Percentiles rank a stretch among this genome's conserved stretches.
These are phyloP conservation scores for Brachyopa scutellaris DNA, from an alignment of 2,888 invertebrate genomes.

Conservation along the genomic window DNA sequence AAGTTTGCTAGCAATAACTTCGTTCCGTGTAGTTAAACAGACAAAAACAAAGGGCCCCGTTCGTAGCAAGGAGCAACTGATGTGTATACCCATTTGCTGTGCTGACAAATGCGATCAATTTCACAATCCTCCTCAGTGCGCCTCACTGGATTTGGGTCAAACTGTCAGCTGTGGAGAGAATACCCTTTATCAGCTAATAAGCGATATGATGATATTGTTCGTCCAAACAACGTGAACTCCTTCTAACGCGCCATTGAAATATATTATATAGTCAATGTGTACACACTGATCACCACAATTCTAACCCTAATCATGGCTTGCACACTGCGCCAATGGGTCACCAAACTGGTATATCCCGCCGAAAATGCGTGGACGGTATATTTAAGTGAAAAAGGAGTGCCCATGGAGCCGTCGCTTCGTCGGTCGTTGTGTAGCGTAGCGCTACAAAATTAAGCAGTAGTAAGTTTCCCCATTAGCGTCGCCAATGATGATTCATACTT, in stretches of 20 bases:
- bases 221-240: neutral
- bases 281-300: constrained; percentile 69
- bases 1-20: too few relatives aligned
- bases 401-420: constrained; percentile 33
- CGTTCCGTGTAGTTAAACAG: constrained; percentile 18
- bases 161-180: constrained; percentile 32
- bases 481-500: constrained; percentile 66
- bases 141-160: constrained; percentile 55
- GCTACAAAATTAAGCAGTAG: constrained; percentile 53
- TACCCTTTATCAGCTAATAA: constrained; percentile 44
- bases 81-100: constrained; percentile 33
- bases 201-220: constrained; percentile 14
- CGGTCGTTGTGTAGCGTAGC: too few relatives aligned
- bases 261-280: too few relatives aligned
- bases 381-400: constrained; percentile 71
- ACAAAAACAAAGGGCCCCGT: neutral
- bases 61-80: constrained; percentile 1
- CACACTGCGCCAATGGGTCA: constrained; percentile 68
- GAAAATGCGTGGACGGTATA: constrained; percentile 72
- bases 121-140: constrained; percentile 40
- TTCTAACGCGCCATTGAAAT: too few relatives aligned
- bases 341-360: constrained; percentile 63
- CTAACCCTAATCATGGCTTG: constrained; percentile 64
- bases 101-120: constrained; percentile 60
- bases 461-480: constrained; percentile 66